phyloP scores from a whole-genome alignment of 1,140 invertebrate species.

The Drosophila nebulosa region DNA sequence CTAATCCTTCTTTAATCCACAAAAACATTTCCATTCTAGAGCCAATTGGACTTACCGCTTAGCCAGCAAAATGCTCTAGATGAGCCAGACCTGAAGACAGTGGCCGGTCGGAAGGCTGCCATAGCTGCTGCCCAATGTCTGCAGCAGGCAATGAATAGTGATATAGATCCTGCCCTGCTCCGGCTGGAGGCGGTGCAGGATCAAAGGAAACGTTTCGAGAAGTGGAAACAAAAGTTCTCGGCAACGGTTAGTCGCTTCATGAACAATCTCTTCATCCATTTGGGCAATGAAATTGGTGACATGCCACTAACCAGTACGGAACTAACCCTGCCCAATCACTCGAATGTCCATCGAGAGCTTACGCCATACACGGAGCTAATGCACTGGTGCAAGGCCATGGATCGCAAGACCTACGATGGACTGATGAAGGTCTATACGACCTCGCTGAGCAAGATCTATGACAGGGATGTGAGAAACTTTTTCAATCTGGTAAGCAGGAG shows the following conservation, averaged over 20 bases:
- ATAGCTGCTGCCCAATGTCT: constrained; percentile 90
- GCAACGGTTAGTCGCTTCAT: constrained; percentile 91
- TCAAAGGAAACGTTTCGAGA: constrained; percentile 92
- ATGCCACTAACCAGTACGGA: constrained; percentile 80
- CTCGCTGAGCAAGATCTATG: constrained; percentile 91
- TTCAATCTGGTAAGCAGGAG: constrained; percentile 84
- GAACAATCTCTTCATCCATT: constrained; percentile 96
- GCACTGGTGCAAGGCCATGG: constrained; percentile 93
- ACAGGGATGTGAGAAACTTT: constrained; percentile 90
- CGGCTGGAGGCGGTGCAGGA: constrained; percentile 92
- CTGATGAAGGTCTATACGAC: constrained; percentile 91
- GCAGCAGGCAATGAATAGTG: constrained; percentile 88
- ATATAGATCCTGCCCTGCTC: constrained; percentile 85
- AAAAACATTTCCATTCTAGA: too few species aligned
- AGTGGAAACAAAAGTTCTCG: constrained; percentile 92
- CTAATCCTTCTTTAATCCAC: too few species aligned
- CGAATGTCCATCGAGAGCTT: constrained; percentile 90
- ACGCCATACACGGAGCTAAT: constrained; percentile 93
- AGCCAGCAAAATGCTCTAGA: constrained; percentile 87
- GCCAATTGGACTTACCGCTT: constrained; percentile 88
- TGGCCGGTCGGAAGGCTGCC: constrained; percentile 88
- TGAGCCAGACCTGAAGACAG: constrained; percentile 88
- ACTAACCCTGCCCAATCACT: constrained; percentile 89
- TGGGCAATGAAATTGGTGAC: constrained; percentile 85
- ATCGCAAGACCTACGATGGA: constrained; percentile 89